Base-by-base conservation (phyloP, 2,888 invertebrate species). In the Nebria brevicollis region DNA sequence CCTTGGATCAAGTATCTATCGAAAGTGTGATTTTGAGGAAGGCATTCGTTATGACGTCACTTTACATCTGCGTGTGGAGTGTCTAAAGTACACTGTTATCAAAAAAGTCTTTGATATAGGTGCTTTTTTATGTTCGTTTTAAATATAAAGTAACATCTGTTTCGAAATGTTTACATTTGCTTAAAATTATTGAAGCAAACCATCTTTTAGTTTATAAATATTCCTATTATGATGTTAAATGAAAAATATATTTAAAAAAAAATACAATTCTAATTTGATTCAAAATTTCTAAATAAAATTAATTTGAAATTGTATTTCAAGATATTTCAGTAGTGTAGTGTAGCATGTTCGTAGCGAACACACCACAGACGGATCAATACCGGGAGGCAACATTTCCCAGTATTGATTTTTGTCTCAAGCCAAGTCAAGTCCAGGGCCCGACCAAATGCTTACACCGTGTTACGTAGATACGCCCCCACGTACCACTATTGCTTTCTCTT, bases 381-480 rank as follows among this genome's bases (percentile, higher is more conserved):
- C 79, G 68, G 26, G 20, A n/a, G 26, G 11, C 79, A 70, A 70
- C 70, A 70, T 70, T 70, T 20, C 65, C 34, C 72, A 65, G 77
- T 79, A 79, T 79, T 79, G 79, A 79, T 79, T 75, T 70, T 66
- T 34, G 42, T 64, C 42, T 41, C 72, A 54, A 54, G 54, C 66
- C 66, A 73, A 79, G 79, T 79, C 79, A 79, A 79, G 79, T 79
- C 79, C 79, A 79, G 79, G 79, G 79, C 79, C 79, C 68, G 20
- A 54, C 54, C 54, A 54, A 54, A 54, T 77, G 72, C 70, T 77
- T 77, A 77, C 77, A 68, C 64, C 70, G 20, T 77, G 66, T 66
- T 42, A 25, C 26, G 70, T 68, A 66, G 76, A 68, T 76, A 42
- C 66, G 65, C 65, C 65, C 15, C 54, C 43, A 64, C 43, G 75